Conservation (phyloP, 2,113 vertebrate species). For the Amphilophus citrinellus region DNA sequence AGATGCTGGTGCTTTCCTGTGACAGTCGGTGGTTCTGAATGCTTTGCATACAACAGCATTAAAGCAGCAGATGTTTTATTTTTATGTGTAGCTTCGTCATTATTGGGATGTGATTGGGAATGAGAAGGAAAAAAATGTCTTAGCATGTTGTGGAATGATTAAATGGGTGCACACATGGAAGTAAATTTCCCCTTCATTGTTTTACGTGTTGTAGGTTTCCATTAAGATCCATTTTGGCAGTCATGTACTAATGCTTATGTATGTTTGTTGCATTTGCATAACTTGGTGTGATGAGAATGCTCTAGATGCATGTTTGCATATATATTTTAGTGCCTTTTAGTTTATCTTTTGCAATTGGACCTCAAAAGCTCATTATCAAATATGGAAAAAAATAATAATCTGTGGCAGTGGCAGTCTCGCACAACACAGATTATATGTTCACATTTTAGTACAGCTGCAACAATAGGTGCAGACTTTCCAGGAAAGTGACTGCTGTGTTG, state of each 20-base stretch:
- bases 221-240: not conserved
- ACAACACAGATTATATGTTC: not conserved
- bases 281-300: not conserved
- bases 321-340: not conserved
- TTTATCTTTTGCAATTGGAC: not conserved
- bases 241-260: not conserved
- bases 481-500: constrained; percentile 16
- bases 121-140: not conserved
- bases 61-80: not conserved
- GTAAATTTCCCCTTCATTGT: not conserved
- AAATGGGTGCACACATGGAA: not conserved
- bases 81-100: not conserved
- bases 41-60: not conserved
- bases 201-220: not conserved
- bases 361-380: not conserved
- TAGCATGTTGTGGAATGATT: not conserved
- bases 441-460: not conserved
- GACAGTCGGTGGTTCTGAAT: not conserved
- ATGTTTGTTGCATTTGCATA: not conserved
- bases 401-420: not conserved
- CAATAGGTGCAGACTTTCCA: constrained; percentile 1
- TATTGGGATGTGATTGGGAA: not conserved
- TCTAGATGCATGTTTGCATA: not conserved
- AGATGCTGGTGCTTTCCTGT: not conserved
- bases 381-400: not conserved